Base-by-base conservation (phyloP, 2,113 vertebrate species). In the Nibea albiflora region DNA sequence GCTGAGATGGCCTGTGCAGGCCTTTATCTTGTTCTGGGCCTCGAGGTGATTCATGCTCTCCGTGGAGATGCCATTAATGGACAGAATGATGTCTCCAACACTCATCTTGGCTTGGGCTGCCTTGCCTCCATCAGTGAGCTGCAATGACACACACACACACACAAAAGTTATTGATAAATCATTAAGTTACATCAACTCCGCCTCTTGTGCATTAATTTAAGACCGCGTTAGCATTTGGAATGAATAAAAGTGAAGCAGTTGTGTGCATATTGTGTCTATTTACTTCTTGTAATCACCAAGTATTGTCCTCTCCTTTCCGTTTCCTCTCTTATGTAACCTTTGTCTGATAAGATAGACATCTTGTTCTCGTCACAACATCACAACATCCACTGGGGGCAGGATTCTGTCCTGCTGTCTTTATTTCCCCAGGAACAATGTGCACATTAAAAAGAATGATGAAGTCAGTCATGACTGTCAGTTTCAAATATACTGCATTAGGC, bases 11-110 rank as follows among this genome's bases (percentile, higher is more conserved):
- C 90, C 97, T 17, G 95, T 94, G 83, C 97, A 97, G 7, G 96
- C 96, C 92, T 99, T 99, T 84, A 99, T 99, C 94, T 98, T 98
- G 95, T 99, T 99, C 93, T 99, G 98, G 64, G 98, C 98, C 93
- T 99, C 98, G 0, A 99, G 96, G 58, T 99, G 98, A 87, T 96
- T 98, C 97, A 99, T 99, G 71, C 96, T 94, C 0, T 97, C 95
- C 0, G 98, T 95, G 87, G 95, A 95, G 89, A 98, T 94, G 39
- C 98, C 98, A 56, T 98, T 96, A 64, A 99, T 99, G 78, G 95
- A 97, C 73, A 97, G 94, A 88, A 99, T 97, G 70, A 98, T 88
- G 46, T 99, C 98, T 4, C 98, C 98, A 28, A 98, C 95, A 9
- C 89, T 95, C 80, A 99, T 96, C 0, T 96, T 95, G 4, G 97